Base-by-base conservation (phyloP, 2,113 vertebrate genomes). In the Zapus hudsonius region DNA sequence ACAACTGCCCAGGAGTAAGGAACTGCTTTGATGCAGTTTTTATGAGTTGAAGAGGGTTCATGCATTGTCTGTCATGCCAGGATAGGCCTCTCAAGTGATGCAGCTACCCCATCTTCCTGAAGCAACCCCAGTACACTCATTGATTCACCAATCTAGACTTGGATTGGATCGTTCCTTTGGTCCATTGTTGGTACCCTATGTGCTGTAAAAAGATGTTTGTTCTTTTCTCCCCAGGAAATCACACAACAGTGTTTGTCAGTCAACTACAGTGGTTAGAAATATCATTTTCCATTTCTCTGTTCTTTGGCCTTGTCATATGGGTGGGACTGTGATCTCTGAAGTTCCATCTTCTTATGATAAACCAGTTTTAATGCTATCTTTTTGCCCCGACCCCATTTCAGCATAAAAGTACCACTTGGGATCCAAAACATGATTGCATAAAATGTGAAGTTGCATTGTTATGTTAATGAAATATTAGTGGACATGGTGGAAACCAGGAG, bases 401-500 rank as follows among this genome's bases (percentile, higher is more conserved):
- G 22, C 11, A 69, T 88, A 74, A 92, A 67, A 81, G 4, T 84
- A 38, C 84, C 73, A 64, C 3, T n/a, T 91, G 27, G 22, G 15
- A 91, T 90, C 79, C 22, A 64, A 61, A 42, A 25, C 36, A 52
- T 74, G 23, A 55, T 87, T 64, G 42, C 27, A 22, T 78, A 63
- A 57, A 70, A 69, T 85, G 12, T 44, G 36, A 12, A 52, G 38
- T 78, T 63, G 55, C 44, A 69, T 83, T 91, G 64, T 91, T 52
- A 83, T 73, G 29, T 90, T 87, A 78, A 87, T 87, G 38, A 83
- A 78, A 89, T 22, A 59, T 36, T 33, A 82, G 13, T 69, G 52
- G 52, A 55, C 15, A 89, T 7, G 36, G 33, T 76, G 7, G 73
- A 81, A 81, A 89, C 3, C 17, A 94, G 36, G n/a, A 89, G 22